Conservation (phyloP, 2,888 invertebrate species). For the Didymodactylos carnosus region DNA sequence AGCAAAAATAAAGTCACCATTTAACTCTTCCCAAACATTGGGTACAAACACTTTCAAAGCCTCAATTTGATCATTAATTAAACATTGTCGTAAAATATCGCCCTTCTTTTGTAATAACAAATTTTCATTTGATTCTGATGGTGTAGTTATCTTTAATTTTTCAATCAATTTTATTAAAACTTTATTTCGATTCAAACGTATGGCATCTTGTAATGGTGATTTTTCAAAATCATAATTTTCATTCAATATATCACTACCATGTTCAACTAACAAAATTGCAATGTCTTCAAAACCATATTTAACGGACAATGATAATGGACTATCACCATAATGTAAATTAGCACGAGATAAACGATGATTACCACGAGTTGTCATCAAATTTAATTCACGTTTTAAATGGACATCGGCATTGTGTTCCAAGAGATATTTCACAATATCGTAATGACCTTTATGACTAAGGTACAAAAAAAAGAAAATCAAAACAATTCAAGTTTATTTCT, state of each 20-base stretch:
- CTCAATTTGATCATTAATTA: background rate
- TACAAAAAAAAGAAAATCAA: background rate
- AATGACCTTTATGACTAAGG: background rate
- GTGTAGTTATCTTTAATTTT: background rate
- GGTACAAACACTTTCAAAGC: background rate
- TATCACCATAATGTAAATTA: background rate
- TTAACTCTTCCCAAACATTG: background rate
- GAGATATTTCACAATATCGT: background rate
- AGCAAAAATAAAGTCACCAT: background rate
- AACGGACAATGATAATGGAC: background rate
- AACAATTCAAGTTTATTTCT: too few species aligned
- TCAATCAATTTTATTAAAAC: background rate
- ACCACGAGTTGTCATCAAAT: background rate
- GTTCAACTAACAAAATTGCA: background rate
- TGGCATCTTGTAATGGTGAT: background rate
- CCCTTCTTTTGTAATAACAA: background rate
- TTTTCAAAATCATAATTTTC: background rate
- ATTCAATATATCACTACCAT: background rate
- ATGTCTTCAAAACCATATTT: background rate
- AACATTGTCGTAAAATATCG: background rate
- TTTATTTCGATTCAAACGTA: background rate
- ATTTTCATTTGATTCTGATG: background rate
- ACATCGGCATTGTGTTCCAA: background rate
- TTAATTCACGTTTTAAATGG: background rate
- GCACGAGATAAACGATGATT: background rate